Evolutionary conservation across 1,140 invertebrate genomes (phyloP), one percentile per base, ranked within the genome.

Genomic region (Holotrichia oblita): DNA sequence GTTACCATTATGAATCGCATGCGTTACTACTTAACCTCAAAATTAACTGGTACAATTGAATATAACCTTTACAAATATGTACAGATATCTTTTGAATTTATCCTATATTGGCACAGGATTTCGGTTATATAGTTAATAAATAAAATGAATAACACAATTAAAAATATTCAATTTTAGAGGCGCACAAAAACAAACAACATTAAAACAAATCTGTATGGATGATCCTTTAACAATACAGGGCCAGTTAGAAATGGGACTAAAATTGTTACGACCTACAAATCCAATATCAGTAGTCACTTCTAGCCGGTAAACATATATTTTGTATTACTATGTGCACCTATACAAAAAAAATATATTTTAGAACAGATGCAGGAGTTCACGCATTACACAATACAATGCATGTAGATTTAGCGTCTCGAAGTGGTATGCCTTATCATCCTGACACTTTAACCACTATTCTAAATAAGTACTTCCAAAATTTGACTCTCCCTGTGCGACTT

Each of bases 331-430:
- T 64, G 7, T 41, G 55, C 27, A 81, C 40, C 77, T 77, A 34
- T 76, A 79, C 69, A 17, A 77, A 75, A 41, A 0, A 41, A 1
- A 22, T 69, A n/a, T 41, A 74, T 82, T 84, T 79, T 84, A 94
- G 93, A 82, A 94, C 93, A 86, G 93, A 94, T 90, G 86, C 89
- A 9, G 93, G 93, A 77, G 93, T 94, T 6, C 93, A 94, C 87
- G 92, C 92, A 1, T 82, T 94, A 12, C 88, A 89, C 81, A 86
- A 89, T 14, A 89, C 89, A n/a, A 90, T 90, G 40, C 92, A 94
- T 81, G 88, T 93, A 78, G 92, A 93, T 79, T 79, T 94, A 78
- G 81, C 88, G 22, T 88, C 87, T 73, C 80, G 76, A 22, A 87
- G 88, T 78, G 80, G 87, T 17, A 64, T 74, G 6, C 83, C 89